These are phyloP conservation scores for Steinernema carpocapsae DNA, from an alignment of 2,888 invertebrate species.

Conservation along the genomic window DNA sequence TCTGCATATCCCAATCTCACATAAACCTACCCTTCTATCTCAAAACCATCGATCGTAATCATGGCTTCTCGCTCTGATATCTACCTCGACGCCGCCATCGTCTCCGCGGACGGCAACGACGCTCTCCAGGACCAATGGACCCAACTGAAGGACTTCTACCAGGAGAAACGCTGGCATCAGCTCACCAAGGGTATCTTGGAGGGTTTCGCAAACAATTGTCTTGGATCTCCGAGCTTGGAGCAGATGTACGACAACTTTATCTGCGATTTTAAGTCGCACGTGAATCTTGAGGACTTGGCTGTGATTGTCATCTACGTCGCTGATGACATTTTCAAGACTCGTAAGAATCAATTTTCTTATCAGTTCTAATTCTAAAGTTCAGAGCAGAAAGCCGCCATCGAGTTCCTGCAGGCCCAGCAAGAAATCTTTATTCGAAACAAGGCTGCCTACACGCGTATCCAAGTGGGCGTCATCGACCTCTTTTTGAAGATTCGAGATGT, in stretches of 20 bases:
- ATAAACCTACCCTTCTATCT: too few species aligned
- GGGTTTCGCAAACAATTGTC: neutral
- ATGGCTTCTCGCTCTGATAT: neutral
- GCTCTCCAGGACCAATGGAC: conserved; percentile 12
- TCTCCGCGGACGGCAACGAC: neutral
- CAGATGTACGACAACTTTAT: conserved; percentile 87
- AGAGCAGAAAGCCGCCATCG: conserved; percentile 82
- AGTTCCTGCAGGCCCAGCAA: conserved; percentile 86
- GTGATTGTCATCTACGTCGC: conserved; percentile 77
- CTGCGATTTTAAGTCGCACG: conserved; percentile 92
- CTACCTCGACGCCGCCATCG: neutral
- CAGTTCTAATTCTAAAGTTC: conserved; percentile 57
- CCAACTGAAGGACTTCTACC: neutral
- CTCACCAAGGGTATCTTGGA: conserved; percentile 49
- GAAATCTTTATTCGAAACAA: conserved; percentile 83
- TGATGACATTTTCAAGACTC: conserved; percentile 55
- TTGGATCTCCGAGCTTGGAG: conserved; percentile 47
- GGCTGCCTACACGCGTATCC: conserved; percentile 86
- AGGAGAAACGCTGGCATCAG: conserved; percentile 66
- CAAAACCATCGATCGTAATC: neutral
- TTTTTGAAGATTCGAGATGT: conserved; percentile 70
- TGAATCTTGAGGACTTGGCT: conserved; percentile 88
- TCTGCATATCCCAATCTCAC: too few species aligned
- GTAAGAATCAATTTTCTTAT: conserved; percentile 24
- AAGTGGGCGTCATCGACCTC: conserved; percentile 77